Percentiles rank a stretch among this genome's conserved stretches.
These are phyloP conservation scores for Eriosoma lanigerum DNA, from an alignment of 1,140 invertebrate species.

Conservation along the genomic window DNA sequence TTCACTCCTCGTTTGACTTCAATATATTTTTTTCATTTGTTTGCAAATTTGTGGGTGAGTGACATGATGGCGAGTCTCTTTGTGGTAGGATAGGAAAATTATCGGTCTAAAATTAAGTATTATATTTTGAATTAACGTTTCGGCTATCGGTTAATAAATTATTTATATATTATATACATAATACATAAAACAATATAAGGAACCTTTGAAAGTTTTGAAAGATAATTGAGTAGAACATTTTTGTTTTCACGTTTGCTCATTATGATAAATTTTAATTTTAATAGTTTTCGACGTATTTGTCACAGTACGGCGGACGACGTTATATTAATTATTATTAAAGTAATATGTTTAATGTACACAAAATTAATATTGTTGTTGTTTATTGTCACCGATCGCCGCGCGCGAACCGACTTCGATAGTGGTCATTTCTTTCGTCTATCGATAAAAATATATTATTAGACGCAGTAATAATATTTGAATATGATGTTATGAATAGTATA, in stretches of 20 bases:
- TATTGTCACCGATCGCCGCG: background rate
- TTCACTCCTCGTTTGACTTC: background rate
- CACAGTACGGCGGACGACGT: background rate
- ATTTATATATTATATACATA: background rate
- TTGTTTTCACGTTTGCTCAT: slow-evolving; percentile 1
- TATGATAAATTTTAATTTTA: too few species aligned
- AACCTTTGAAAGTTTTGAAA: background rate
- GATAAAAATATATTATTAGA: slow-evolving; percentile 3
- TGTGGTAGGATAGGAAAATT: background rate
- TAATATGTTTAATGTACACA: background rate
- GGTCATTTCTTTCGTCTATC: slow-evolving; percentile 17
- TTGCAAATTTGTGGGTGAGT: background rate
- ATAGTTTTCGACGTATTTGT: slow-evolving; percentile 11
- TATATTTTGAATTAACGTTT: too few species aligned
- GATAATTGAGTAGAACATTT: background rate
- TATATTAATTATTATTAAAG: background rate
- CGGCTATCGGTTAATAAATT: too few species aligned
- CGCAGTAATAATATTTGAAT: background rate
- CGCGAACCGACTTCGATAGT: background rate
- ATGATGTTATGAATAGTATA: too few species aligned
- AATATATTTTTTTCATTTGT: background rate
- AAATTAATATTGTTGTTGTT: too few species aligned
- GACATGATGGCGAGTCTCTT: slow-evolving; percentile 1
- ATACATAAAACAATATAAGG: background rate
- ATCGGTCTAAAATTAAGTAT: background rate